Evolutionary conservation across 2,113 vertebrate genomes (phyloP).

Genomic region (Loxodonta africana): DNA sequence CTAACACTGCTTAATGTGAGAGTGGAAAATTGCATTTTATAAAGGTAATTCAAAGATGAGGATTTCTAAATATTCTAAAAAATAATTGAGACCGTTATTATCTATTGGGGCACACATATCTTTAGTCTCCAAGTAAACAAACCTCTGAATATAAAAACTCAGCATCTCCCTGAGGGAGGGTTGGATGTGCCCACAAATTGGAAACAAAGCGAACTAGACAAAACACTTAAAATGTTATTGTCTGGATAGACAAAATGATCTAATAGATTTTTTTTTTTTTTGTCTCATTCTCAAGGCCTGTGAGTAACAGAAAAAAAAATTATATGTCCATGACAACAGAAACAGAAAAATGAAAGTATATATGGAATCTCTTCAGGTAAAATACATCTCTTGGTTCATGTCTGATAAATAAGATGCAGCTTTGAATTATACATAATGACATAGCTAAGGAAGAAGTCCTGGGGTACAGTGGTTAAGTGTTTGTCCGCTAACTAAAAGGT

Average conservation of each 20-base stretch:
- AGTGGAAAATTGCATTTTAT: constrained; percentile 5
- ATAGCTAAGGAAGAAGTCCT: not conserved
- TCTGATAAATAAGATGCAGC: not conserved
- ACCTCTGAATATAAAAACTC: not conserved
- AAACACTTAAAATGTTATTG: not conserved
- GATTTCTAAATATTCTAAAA: constrained; percentile 55
- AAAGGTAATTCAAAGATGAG: constrained; percentile 26
- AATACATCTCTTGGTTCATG: not conserved
- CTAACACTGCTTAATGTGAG: constrained; percentile 8
- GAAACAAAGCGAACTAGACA: constrained; percentile 14
- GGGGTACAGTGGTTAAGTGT: not conserved
- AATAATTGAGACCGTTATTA: constrained; percentile 29
- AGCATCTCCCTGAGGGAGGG: not conserved
- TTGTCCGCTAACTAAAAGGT: not conserved
- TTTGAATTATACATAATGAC: not conserved
- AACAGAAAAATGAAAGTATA: not conserved
- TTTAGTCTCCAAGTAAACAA: constrained; percentile 39
- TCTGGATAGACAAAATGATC: not conserved
- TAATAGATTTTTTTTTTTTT: not conserved
- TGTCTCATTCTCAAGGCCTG: not conserved
- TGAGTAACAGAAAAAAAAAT: not conserved
- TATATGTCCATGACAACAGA: not conserved
- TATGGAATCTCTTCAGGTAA: not conserved
- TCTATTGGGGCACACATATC: constrained; percentile 15
- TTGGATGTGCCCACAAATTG: not conserved